Evolutionary conservation across 2,888 invertebrate genomes (phyloP).

Genomic region (Muschampia plurimacula): DNA sequence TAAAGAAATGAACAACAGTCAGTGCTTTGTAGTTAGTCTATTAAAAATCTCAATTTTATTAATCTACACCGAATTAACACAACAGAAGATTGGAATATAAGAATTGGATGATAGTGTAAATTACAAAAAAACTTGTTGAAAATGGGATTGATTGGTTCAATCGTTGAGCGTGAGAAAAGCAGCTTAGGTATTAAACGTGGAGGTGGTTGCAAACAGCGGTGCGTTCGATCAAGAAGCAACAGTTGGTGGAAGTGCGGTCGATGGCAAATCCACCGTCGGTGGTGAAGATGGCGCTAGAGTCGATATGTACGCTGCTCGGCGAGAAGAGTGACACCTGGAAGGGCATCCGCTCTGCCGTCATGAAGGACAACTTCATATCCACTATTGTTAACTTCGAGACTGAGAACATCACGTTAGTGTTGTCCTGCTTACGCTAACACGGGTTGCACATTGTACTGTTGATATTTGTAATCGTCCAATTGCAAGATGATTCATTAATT

Average conservation of each 20-base stretch:
- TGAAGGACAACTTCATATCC: constrained; percentile 98
- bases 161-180: neutral
- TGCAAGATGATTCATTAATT: neutral
- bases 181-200: constrained; percentile 24
- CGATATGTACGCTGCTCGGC: constrained; percentile 96
- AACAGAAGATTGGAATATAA: neutral
- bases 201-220: constrained; percentile 88
- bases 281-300: constrained; percentile 97
- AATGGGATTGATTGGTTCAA: neutral
- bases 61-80: neutral
- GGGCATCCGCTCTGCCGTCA: constrained; percentile 94
- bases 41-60: neutral
- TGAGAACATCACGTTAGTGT: constrained; percentile 95
- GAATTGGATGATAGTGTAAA: neutral
- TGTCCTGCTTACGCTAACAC: constrained; percentile 48
- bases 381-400: constrained; percentile 98
- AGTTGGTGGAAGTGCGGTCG: constrained; percentile 96
- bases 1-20: constrained; percentile 37
- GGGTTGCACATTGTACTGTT: constrained; percentile 51
- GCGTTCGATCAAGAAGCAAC: constrained; percentile 98
- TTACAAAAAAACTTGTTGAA: neutral
- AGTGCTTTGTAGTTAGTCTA: constrained; percentile 14
- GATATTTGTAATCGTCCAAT: neutral
- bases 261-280: constrained; percentile 97
- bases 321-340: constrained; percentile 98